phyloP scores from a whole-genome alignment of 2,888 invertebrate species.

The Drosophila neonasuta region DNA sequence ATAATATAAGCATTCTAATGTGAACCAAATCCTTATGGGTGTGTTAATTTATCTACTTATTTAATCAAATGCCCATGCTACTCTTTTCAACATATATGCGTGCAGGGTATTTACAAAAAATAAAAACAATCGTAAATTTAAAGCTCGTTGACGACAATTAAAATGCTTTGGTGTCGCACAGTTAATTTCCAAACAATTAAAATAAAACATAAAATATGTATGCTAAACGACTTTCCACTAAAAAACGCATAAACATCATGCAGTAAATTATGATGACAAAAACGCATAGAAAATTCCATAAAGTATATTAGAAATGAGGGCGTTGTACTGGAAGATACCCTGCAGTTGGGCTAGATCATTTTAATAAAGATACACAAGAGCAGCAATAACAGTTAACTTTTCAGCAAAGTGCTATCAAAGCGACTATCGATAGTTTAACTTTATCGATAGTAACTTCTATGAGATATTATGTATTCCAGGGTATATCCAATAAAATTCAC shows the following conservation, averaged over 20 bases:
- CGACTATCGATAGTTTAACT: neutral
- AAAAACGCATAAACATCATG: slow-evolving; percentile 12
- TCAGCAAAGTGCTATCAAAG: neutral
- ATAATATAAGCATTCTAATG: no score
- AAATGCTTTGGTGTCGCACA: slow-evolving; percentile 58
- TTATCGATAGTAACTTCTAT: neutral
- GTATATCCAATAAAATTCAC: neutral
- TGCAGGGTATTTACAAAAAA: slow-evolving; percentile 9
- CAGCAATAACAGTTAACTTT: neutral
- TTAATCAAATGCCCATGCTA: neutral
- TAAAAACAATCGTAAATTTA: slow-evolving; percentile 59
- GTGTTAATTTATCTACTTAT: neutral
- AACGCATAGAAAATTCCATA: slow-evolving; percentile 41
- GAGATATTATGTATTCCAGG: neutral
- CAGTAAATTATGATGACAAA: slow-evolving; percentile 28
- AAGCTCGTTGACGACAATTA: slow-evolving; percentile 59
- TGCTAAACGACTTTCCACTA: slow-evolving; percentile 59
- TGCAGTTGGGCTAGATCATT: neutral
- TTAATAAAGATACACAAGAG: slow-evolving; percentile 18
- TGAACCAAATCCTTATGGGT: neutral
- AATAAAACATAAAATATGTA: slow-evolving; percentile 40
- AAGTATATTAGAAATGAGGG: slow-evolving; percentile 46
- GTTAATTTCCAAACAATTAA: slow-evolving; percentile 63
- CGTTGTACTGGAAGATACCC: slow-evolving; percentile 24
- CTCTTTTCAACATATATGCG: neutral